Conservation (phyloP, 2,113 vertebrate species). For the Perccottus glenii region DNA sequence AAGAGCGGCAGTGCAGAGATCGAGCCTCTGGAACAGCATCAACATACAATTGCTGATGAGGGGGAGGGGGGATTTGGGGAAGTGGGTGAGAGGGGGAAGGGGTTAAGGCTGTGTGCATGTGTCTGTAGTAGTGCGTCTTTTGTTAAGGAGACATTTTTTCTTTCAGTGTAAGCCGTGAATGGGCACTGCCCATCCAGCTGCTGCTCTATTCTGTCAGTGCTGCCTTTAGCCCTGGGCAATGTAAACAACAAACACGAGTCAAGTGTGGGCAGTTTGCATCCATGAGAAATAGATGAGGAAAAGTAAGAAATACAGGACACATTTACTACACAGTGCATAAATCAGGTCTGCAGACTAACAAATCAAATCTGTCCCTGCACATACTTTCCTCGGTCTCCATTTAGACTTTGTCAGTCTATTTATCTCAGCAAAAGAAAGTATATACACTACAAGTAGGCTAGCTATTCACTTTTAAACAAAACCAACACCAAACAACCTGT, state of each 20-base stretch:
- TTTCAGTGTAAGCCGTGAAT: conserved; percentile 44
- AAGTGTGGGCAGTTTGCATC: conserved; percentile 19
- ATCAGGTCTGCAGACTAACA: too few relatives aligned
- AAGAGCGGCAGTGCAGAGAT: conserved; percentile 44
- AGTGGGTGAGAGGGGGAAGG: conserved; percentile 46
- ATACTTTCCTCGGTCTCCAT: too few relatives aligned
- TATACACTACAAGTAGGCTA: too few relatives aligned
- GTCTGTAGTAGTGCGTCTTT: conserved; percentile 66
- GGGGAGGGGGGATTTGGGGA: conserved; percentile 57
- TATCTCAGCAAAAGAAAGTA: too few relatives aligned
- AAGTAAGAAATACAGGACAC: not conserved
- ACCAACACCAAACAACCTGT: too few relatives aligned
- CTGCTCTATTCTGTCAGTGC: conserved; percentile 25
- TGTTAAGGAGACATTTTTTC: conserved; percentile 53
- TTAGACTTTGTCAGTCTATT: too few relatives aligned
- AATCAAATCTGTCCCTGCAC: too few relatives aligned
- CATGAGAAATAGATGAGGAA: conserved; percentile 17
- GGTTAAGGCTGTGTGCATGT: conserved; percentile 55
- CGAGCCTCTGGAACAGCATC: conserved; percentile 65
- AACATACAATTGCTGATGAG: conserved; percentile 67
- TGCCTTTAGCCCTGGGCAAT: conserved; percentile 21
- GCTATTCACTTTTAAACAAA: too few relatives aligned
- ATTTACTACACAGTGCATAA: not conserved
- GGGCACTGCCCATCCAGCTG: conserved; percentile 51
- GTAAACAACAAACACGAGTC: conserved; percentile 13